Conservation (phyloP, 1,140 invertebrate species). For the Drosophila bifasciata region DNA sequence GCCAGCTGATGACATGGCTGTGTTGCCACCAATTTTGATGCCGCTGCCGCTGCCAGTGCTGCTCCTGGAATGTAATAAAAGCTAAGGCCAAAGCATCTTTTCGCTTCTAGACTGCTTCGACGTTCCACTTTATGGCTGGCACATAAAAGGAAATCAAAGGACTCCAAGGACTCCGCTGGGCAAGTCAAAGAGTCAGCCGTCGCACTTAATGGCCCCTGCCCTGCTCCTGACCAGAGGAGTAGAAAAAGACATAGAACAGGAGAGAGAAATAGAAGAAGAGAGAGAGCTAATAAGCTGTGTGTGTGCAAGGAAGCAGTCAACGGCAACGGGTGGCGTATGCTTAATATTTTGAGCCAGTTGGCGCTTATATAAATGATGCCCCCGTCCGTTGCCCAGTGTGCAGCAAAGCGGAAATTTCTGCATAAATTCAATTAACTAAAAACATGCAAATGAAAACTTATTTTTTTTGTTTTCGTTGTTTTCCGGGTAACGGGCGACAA, state of each 20-base stretch:
- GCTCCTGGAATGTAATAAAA: slow-evolving; percentile 66
- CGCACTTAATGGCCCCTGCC: slow-evolving; percentile 33
- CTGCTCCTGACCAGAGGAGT: slow-evolving; percentile 5
- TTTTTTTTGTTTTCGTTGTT: not conserved
- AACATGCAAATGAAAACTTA: slow-evolving; percentile 81
- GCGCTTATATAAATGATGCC: slow-evolving; percentile 75
- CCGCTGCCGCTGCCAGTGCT: slow-evolving; percentile 12
- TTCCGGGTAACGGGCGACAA: slow-evolving; percentile 40
- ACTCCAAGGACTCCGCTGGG: slow-evolving; percentile 9
- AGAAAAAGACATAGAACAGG: slow-evolving; percentile 19
- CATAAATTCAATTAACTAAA: slow-evolving; percentile 81
- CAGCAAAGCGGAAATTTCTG: slow-evolving; percentile 71
- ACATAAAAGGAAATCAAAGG: slow-evolving; percentile 75
- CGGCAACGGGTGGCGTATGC: slow-evolving; percentile 40
- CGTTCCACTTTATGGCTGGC: slow-evolving; percentile 62
- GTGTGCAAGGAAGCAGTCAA: no score
- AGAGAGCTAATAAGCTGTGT: slow-evolving; percentile 45
- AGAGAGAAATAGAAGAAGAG: slow-evolving; percentile 7
- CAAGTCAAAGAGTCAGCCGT: slow-evolving; percentile 54
- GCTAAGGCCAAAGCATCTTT: slow-evolving; percentile 47
- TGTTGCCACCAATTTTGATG: slow-evolving; percentile 2
- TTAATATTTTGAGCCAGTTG: slow-evolving; percentile 69
- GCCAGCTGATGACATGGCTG: slow-evolving; percentile 50
- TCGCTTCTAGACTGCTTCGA: slow-evolving; percentile 34
- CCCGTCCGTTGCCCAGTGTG: slow-evolving; percentile 24